A percentile compares a stretch with the other conserved stretches of the same genome.
phyloP scores from a whole-genome alignment of 2,113 vertebrate species.

The Tonatia bakeri region DNA sequence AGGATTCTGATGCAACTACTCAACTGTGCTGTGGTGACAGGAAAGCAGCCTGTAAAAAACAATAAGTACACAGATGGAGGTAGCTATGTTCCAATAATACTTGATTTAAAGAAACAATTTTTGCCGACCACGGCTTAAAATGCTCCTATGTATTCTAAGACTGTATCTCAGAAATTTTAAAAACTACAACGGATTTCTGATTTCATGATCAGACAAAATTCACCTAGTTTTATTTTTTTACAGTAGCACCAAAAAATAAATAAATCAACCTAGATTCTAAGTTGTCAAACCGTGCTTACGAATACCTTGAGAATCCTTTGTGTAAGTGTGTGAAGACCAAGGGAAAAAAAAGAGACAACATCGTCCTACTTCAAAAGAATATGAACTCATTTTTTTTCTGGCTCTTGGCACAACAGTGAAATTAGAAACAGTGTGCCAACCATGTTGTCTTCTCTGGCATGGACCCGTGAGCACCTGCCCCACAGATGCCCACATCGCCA shows the following conservation, averaged over 20 bases:
- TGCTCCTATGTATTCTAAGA: not conserved
- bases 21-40: not conserved
- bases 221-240: slow-evolving; percentile 24
- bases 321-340: slow-evolving; percentile 13
- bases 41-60: not conserved
- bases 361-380: slow-evolving; percentile 68
- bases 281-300: slow-evolving; percentile 35
- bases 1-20: not conserved
- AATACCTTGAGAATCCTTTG: slow-evolving; percentile 42
- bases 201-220: not conserved
- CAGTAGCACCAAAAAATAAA: not conserved
- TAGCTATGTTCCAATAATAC: not conserved
- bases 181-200: not conserved
- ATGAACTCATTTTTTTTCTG: slow-evolving; percentile 66
- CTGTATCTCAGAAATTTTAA: not conserved
- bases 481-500: slow-evolving; percentile 68
- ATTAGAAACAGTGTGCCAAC: slow-evolving; percentile 54
- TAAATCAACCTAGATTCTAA: not conserved
- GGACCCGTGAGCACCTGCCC: slow-evolving; percentile 56
- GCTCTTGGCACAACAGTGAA: slow-evolving; percentile 66
- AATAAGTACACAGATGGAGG: not conserved
- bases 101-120: not conserved
- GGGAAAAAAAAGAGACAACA: slow-evolving; percentile 42
- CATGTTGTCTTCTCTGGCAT: slow-evolving; percentile 75
- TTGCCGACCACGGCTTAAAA: not conserved